Evolutionary conservation across 92 coral and sea anemone species (phyloP).

Genomic region (Porites divaricata): DNA sequence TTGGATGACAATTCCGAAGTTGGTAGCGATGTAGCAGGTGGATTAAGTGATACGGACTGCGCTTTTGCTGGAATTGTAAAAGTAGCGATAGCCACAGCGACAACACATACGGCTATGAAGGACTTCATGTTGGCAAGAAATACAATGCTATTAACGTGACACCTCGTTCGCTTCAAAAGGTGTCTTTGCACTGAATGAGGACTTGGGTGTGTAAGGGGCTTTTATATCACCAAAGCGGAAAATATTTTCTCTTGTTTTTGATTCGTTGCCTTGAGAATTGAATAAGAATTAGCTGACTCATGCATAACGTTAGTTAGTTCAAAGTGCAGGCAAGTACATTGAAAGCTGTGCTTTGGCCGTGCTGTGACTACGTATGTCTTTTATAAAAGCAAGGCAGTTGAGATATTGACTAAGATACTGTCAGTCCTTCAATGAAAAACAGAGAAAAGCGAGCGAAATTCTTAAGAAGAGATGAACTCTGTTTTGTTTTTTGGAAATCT

Average conservation of each 20-base stretch:
- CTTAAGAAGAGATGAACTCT: neutral
- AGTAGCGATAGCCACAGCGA: neutral
- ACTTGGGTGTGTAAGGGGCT: conserved; percentile 7
- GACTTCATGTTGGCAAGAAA: conserved; percentile 13
- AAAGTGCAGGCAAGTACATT: neutral
- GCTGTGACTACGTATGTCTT: no score
- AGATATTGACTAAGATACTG: neutral
- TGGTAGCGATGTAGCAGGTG: no score
- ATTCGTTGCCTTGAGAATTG: conserved; percentile 4
- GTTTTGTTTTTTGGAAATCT: neutral
- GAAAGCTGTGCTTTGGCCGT: neutral
- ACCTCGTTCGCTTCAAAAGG: neutral
- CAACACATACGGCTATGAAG: neutral
- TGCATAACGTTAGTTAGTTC: neutral
- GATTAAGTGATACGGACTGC: no score
- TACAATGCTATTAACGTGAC: neutral
- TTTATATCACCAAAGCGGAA: conserved; percentile 34
- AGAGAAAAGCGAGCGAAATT: no score
- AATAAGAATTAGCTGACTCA: conserved; percentile 6
- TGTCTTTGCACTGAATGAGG: neutral
- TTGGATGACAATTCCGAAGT: neutral
- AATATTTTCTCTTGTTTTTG: conserved; percentile 3
- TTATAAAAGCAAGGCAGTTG: neutral
- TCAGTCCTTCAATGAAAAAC: neutral
- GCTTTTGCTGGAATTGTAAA: no score